Base-by-base conservation (phyloP, 2,888 invertebrate species). In the Endotricha flammealis region DNA sequence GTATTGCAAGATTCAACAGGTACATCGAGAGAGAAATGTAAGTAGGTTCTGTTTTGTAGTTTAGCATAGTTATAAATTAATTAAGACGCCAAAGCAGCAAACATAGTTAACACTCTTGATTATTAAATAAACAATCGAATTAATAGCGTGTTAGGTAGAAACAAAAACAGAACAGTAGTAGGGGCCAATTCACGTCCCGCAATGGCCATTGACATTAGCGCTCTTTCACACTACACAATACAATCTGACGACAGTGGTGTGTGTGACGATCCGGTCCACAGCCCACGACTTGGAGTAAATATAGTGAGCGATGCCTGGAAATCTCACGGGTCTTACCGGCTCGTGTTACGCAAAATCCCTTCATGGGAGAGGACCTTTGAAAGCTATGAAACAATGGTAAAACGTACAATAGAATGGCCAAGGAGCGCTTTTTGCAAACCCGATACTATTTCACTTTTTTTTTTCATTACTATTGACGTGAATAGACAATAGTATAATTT, bases 271-370 rank as follows among this genome's bases (percentile, higher is more conserved):
- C 17, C 44, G 37, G 44, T 46, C 44, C 41, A 42, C 41, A 37
- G 42, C 32, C 14, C 29, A 24, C 32, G 36, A 44, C 41, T 41
- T 40, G n/a, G n/a, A n/a, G n/a, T n/a, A n/a, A n/a, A n/a, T n/a
- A n/a, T n/a, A n/a, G n/a, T n/a, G 20, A 20, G 41, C 43, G 42
- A 36, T 37, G 46, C 53, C 47, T 42, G 43, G 48, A 37, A 29
- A 41, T 64, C 62, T 54, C 58, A 61, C 58, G 55, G 39, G 48
- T 48, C 34, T 50, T 46, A 41, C 41, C 44, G 55, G 50, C 46
- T 60, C 57, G 42, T 35, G 44, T 64, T 63, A 60, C 64, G 48
- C 48, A 52, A 56, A 56, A 23, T 35, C 32, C 42, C 47, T 49
- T 50, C 52, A 63, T 61, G 59, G 53, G 62, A 62, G 53, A 46